phyloP scores from a whole-genome alignment of 1,140 invertebrate species.

The Drosophila virilis region DNA sequence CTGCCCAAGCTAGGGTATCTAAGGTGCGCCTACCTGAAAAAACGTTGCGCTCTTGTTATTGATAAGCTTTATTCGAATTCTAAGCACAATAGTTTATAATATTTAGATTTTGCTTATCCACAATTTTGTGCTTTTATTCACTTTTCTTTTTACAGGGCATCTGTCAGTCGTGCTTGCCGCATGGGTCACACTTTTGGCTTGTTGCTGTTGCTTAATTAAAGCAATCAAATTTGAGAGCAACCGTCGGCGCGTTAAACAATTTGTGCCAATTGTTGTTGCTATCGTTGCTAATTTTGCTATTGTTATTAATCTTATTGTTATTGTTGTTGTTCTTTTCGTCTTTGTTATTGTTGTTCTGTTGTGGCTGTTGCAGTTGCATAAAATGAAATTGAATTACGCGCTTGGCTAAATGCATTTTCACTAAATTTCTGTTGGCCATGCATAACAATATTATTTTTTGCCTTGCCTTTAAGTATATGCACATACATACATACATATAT shows the following conservation, averaged over 20 bases:
- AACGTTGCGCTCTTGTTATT: too few species aligned
- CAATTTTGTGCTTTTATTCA: slow-evolving; percentile 2
- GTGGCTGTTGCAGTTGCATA: slow-evolving; percentile 39
- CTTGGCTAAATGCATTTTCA: slow-evolving; percentile 77
- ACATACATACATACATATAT: background rate
- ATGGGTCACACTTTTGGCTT: background rate
- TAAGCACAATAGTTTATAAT: background rate
- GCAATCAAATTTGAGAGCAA: slow-evolving; percentile 68
- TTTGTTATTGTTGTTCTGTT: slow-evolving; percentile 35
- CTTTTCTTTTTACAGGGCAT: slow-evolving; percentile 31
- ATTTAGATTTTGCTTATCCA: background rate
- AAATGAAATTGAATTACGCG: slow-evolving; percentile 79
- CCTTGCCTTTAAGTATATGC: too few species aligned
- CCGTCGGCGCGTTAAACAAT: slow-evolving; percentile 50
- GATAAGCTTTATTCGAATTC: background rate
- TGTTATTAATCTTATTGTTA: slow-evolving; percentile 32
- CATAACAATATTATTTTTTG: slow-evolving; percentile 36
- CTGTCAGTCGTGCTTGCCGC: background rate
- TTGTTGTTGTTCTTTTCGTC: slow-evolving; percentile 49
- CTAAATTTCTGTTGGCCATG: slow-evolving; percentile 64
- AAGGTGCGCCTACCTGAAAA: too few species aligned
- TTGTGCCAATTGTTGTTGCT: slow-evolving; percentile 69
- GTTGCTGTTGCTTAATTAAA: slow-evolving; percentile 66
- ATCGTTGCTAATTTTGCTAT: slow-evolving; percentile 39
- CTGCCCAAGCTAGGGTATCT: too few species aligned